phyloP scores from a whole-genome alignment of 2,113 vertebrate genomes.

The Tetrax tetrax region DNA sequence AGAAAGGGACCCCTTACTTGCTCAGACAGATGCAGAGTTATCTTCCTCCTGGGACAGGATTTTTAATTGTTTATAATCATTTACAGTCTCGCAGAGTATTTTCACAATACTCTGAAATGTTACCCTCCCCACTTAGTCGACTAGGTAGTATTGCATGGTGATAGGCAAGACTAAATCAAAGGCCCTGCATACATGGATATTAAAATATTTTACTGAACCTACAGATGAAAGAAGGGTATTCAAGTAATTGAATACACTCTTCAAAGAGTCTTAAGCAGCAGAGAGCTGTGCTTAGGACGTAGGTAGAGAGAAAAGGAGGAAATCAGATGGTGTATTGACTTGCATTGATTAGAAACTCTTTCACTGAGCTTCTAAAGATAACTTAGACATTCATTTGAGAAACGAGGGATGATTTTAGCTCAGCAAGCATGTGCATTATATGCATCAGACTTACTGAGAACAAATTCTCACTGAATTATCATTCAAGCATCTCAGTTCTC shows the following conservation, averaged over 20 bases:
- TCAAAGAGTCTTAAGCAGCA: conserved; percentile 2
- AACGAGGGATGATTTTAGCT: background rate
- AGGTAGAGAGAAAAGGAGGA: background rate
- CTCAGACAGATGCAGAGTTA: background rate
- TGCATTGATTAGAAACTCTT: conserved; percentile 34
- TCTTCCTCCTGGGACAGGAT: background rate
- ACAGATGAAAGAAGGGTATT: conserved; percentile 23
- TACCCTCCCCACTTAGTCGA: background rate
- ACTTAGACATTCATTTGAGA: conserved; percentile 14
- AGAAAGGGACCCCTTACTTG: background rate
- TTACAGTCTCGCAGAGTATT: background rate
- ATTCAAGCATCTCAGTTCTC: conserved; percentile 25
- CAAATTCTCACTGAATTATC: conserved; percentile 42
- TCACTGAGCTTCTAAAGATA: conserved; percentile 38
- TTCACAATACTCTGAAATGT: background rate
- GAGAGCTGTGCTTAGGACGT: background rate
- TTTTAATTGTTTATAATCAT: background rate
- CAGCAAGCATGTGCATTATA: conserved; percentile 1
- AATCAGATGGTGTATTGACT: conserved; percentile 26
- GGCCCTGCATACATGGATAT: background rate
- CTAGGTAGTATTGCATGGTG: background rate
- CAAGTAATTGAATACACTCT: background rate
- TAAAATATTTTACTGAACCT: conserved; percentile 13
- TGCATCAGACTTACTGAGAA: background rate
- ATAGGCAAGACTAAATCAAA: background rate